Base-by-base conservation (phyloP, 2,797 vertebrate species). In the Enteromius trimaculatus region DNA sequence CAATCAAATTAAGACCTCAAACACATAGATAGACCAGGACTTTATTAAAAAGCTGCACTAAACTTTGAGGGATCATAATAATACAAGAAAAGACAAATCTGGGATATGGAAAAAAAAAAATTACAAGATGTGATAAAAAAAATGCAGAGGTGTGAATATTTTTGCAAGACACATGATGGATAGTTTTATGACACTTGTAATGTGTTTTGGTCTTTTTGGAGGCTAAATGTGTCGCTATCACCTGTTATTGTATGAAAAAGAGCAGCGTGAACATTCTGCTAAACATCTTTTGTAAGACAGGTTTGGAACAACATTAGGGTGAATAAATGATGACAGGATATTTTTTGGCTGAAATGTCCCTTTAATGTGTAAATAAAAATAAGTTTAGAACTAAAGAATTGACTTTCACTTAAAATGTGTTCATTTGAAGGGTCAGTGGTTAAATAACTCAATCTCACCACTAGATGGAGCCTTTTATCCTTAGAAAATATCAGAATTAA, bases 381-480 rank as follows among this genome's bases (percentile, higher is more conserved):
- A 34, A 6, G 47, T 11, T 72, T 17, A 49, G 26, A 49, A 31
- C 23, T 26, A 71, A 23, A 49, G 4, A 29, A 9, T 6, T 70
- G n/a, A 44, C 44, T 19, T 71, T 19, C 26, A 19, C 23, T 11
- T 10, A 29, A 49, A 49, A 29, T 3, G 23, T 31, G 44, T 17
- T 2, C 2, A 31, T 31, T 4, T 51, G 17, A 72, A 21, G 5
- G 26, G 26, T 31, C 47, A 74, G 47, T 34, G 6, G 49, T 26
- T 29, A n/a, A 75, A 77, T 29, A 51, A 10, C 39, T 62, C n/a
- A 42, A 62, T 42, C n/a, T 62, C 37, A 29, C 58, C 75, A 77
- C 75, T 64, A 77, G 75, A 64, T 77, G 75, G 39, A 62, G 75
- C 53, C 37, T 9, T 44, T 44, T 19, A 21, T 13, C 47, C 26